Percentiles rank a stretch among this genome's conserved stretches.
Conservation (phyloP, 2,113 vertebrate genomes). For the Catagonus wagneri region DNA sequence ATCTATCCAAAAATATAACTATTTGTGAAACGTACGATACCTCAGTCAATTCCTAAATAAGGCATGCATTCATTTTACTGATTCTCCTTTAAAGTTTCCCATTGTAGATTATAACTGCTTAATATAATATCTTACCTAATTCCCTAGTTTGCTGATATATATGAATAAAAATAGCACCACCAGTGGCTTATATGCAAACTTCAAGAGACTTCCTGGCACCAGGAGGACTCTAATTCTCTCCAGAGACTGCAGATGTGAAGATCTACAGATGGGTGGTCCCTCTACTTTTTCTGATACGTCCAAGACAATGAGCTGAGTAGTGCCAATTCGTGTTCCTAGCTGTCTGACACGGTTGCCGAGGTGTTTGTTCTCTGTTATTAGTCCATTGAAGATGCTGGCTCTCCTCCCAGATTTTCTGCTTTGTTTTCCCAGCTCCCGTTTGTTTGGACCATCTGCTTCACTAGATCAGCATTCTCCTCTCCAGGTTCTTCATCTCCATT, state of each 20-base stretch:
- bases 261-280: not conserved
- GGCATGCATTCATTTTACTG: not conserved
- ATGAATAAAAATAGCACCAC: conserved; percentile 25
- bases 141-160: not conserved
- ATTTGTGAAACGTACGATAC: conserved; percentile 19
- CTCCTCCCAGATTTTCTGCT: conserved; percentile 71
- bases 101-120: not conserved
- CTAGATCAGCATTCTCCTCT: conserved; percentile 67
- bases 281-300: conserved; percentile 46
- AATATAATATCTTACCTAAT: not conserved
- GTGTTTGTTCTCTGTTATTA: conserved; percentile 73
- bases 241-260: not conserved
- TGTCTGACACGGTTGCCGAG: conserved; percentile 42
- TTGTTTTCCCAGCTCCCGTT: conserved; percentile 66
- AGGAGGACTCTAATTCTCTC: not conserved
- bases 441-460: conserved; percentile 74
- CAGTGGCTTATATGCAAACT: not conserved
- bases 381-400: conserved; percentile 73
- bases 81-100: not conserved
- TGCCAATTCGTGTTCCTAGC: conserved; percentile 37
- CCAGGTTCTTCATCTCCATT: conserved; percentile 48
- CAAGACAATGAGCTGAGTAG: conserved; percentile 44
- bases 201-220: not conserved
- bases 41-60: not conserved
- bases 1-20: not conserved